Percentiles rank a stretch among this genome's conserved stretches.
phyloP scores from a whole-genome alignment of 2,113 vertebrate species.

The Chascanopsetta lugubris region DNA sequence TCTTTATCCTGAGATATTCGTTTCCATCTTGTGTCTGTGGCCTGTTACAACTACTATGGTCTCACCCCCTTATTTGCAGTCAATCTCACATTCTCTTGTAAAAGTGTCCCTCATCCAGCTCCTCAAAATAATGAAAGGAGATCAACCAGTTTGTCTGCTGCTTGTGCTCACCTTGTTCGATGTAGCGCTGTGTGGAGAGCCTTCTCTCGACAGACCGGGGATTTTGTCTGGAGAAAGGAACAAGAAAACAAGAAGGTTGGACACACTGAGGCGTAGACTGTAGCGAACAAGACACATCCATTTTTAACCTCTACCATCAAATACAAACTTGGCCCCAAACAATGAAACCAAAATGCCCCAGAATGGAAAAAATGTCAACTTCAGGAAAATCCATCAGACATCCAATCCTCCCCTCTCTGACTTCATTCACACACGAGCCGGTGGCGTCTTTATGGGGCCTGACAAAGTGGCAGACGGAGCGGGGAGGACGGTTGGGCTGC shows the following conservation, averaged over 20 bases:
- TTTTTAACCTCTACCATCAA: slow-evolving; percentile 18
- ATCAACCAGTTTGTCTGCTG: no score
- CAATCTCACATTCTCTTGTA: no score
- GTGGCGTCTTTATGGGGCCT: slow-evolving; percentile 74
- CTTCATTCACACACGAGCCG: slow-evolving; percentile 52
- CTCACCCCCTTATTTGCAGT: no score
- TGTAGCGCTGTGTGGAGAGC: slow-evolving; percentile 90
- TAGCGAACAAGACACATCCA: not conserved
- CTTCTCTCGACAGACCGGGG: slow-evolving; percentile 88
- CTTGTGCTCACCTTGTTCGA: slow-evolving; percentile 84
- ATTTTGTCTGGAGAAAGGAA: slow-evolving; percentile 80
- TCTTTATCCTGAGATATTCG: no score
- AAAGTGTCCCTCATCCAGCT: no score
- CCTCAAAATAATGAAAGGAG: no score
- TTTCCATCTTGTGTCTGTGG: no score
- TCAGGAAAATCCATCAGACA: slow-evolving; percentile 75
- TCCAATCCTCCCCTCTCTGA: slow-evolving; percentile 42
- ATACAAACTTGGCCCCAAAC: slow-evolving; percentile 14
- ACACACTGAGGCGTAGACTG: not conserved
- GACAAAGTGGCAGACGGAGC: slow-evolving; percentile 70
- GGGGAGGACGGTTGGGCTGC: slow-evolving; percentile 47
- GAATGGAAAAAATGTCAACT: slow-evolving; percentile 37
- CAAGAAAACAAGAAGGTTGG: slow-evolving; percentile 26
- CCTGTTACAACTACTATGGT: no score
- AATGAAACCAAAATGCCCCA: slow-evolving; percentile 35